Conservation (phyloP, 2,888 invertebrate genomes). For the Blera fallax region DNA sequence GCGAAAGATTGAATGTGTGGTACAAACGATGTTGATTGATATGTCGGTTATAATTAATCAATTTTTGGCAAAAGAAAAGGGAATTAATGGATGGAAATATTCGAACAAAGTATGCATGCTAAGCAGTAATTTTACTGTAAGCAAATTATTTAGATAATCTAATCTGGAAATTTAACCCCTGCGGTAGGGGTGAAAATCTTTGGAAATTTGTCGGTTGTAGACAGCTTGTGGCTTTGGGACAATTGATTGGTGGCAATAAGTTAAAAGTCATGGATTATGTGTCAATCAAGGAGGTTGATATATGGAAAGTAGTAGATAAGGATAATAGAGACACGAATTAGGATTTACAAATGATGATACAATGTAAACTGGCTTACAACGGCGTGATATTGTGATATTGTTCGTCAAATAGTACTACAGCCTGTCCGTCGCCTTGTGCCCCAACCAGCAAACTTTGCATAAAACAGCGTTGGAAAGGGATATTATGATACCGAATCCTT, state of each 20-base stretch:
- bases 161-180: neutral
- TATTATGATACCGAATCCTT: too few relatives aligned
- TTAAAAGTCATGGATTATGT: neutral
- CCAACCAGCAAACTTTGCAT: too few relatives aligned
- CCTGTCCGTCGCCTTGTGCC: too few relatives aligned
- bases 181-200: neutral
- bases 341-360: too few relatives aligned
- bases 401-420: too few relatives aligned
- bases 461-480: too few relatives aligned
- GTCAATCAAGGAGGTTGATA: neutral
- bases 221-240: neutral
- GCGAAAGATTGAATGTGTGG: conserved; percentile 18
- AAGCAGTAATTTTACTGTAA: neutral
- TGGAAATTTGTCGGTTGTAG: neutral
- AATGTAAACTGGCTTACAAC: too few relatives aligned
- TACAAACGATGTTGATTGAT: conserved; percentile 35
- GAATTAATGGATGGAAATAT: conserved; percentile 16
- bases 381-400: too few relatives aligned
- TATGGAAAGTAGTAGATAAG: too few relatives aligned
- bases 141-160: neutral
- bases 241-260: neutral
- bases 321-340: too few relatives aligned
- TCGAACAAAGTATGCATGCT: neutral
- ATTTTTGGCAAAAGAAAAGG: conserved; percentile 12
- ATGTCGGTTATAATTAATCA: conserved; percentile 49